Percentiles rank a stretch among this genome's conserved stretches.
phyloP scores from a whole-genome alignment of 1,140 invertebrate species.

The Helicoverpa zea region DNA sequence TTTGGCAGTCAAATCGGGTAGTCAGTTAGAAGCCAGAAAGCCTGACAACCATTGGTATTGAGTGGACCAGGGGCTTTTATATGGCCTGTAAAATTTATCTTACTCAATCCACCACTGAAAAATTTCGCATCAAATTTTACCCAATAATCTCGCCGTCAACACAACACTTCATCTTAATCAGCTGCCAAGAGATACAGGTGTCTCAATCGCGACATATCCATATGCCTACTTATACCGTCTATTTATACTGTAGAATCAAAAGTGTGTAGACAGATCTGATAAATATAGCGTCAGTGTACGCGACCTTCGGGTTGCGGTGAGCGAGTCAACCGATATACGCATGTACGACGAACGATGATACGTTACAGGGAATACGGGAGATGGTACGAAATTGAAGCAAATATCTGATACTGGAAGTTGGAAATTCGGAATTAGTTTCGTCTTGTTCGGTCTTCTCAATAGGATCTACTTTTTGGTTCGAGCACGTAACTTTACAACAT shows the following conservation, averaged over 20 bases:
- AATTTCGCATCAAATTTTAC: no score
- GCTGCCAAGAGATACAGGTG: conserved; percentile 11
- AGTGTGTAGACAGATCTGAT: conserved; percentile 37
- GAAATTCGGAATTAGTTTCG: conserved; percentile 8
- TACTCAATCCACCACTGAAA: no score
- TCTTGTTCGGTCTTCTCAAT: neutral
- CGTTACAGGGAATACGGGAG: conserved; percentile 31
- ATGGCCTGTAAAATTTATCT: no score
- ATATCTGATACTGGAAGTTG: neutral
- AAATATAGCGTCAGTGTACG: conserved; percentile 49
- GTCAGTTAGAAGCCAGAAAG: no score
- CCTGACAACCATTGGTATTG: no score
- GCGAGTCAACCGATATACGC: conserved; percentile 14
- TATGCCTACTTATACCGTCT: conserved; percentile 10
- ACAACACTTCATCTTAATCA: conserved; percentile 13
- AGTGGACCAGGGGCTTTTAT: no score
- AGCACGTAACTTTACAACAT: neutral
- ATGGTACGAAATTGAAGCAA: neutral
- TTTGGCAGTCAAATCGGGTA: no score
- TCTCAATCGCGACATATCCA: conserved; percentile 2
- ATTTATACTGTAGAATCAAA: conserved; percentile 24
- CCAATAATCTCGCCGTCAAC: neutral
- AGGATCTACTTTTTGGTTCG: neutral
- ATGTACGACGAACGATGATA: neutral
- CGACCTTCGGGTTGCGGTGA: conserved; percentile 49